Base-by-base conservation (phyloP, 2,888 invertebrate species). In the Pseudococcus viburni region DNA sequence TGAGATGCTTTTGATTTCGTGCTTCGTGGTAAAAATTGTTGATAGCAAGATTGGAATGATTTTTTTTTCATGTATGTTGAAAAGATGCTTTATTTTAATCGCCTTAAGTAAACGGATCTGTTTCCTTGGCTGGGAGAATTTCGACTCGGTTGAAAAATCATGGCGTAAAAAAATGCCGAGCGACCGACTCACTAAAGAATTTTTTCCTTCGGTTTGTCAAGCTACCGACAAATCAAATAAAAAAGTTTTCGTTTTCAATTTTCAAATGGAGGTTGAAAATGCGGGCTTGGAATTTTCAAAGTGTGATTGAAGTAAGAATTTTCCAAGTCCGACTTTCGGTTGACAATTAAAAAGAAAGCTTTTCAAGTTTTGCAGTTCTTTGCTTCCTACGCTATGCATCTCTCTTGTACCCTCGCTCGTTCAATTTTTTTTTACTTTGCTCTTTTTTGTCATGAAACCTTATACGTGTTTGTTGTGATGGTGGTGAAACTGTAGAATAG, bases 261-360 rank as follows among this genome's bases (percentile, higher is more conserved):
- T 73, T 33, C 33, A 73, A 64, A 64, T 64, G 73, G 33, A 73
- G 73, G 73, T 73, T 73, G 73, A 33, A 73, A 73, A 73, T 73
- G 73, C 73, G 73, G 73, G 73, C 17, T 5, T 73, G 73, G 73
- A 73, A 73, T 73, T 73, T 73, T 73, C 73, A 17, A 33, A 73
- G 39, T 64, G 22, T 22, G 33, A 73, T 73, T 73, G 73, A 73
- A 73, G 73, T 73, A 73, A 33, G 33, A 73, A 73, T 33, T 73
- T 42, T 15, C 33, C 33, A 22, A 64, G 73, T 73, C 33, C 7
- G 33, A 33, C 73, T 73, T 73, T 73, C 12, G 73, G 73, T 73
- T 73, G 73, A 73, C 73, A 73, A 73, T 73, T 73, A 73, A 73
- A 73, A 73, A 73, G 33, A 73, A 73, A 73, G 26, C 26, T 73